phyloP scores from a whole-genome alignment of 2,113 vertebrate species.

The Numenius arquata region DNA sequence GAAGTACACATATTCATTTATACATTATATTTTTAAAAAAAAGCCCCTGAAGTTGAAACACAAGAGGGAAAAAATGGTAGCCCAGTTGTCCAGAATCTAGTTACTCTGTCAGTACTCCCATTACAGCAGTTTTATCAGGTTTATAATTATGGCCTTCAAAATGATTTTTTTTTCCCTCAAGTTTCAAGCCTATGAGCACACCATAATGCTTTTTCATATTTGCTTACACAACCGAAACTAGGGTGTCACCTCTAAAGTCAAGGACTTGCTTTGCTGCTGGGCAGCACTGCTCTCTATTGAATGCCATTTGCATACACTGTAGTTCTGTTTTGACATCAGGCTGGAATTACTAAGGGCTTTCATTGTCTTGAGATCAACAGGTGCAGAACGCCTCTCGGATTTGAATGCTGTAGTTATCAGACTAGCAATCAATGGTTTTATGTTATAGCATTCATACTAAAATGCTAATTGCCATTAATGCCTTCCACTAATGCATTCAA shows the following conservation, averaged over 20 bases:
- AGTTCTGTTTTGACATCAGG: neutral
- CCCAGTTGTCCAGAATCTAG: neutral
- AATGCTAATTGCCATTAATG: constrained; percentile 16
- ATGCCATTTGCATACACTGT: neutral
- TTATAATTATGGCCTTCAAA: neutral
- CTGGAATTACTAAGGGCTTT: neutral
- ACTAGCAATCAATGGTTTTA: neutral
- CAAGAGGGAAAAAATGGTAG: neutral
- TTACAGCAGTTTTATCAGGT: neutral
- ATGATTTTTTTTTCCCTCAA: neutral
- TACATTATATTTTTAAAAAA: neutral
- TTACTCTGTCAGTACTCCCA: neutral
- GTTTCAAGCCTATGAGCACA: neutral
- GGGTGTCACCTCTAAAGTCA: neutral
- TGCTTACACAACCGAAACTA: neutral
- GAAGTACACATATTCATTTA: neutral
- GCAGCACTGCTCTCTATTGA: neutral
- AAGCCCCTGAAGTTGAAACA: neutral
- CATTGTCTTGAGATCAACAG: constrained; percentile 1
- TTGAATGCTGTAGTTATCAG: constrained; percentile 15
- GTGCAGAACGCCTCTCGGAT: neutral
- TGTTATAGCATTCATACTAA: constrained; percentile 21
- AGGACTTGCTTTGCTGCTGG: neutral
- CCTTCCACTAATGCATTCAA: neutral
- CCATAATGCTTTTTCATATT: neutral